Conservation (phyloP, 2,888 invertebrate genomes). For the Hirtodrosophila cameraria region DNA sequence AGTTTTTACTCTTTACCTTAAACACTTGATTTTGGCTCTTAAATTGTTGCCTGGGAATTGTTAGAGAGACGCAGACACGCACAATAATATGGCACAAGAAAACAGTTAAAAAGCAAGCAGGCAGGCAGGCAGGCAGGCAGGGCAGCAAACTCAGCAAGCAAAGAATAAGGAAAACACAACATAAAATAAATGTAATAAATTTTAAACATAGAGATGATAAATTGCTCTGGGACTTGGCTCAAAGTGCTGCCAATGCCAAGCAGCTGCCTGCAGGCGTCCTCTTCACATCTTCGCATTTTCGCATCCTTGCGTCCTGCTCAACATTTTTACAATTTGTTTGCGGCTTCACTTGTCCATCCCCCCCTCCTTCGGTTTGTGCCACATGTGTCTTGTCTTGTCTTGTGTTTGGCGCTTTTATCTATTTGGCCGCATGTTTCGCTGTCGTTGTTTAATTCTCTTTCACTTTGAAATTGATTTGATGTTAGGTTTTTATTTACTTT, state of each 20-base stretch:
- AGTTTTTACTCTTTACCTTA: conserved; percentile 47
- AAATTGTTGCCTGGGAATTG: conserved; percentile 65
- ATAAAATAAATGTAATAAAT: conserved; percentile 79
- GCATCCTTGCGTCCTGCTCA: conserved; percentile 15
- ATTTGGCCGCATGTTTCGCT: conserved; percentile 60
- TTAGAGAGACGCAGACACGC: conserved; percentile 49
- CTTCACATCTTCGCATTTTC: not conserved
- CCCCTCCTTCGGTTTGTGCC: conserved; percentile 17
- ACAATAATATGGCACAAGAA: conserved; percentile 52
- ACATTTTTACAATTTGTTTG: conserved; percentile 75
- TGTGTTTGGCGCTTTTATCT: conserved; percentile 52
- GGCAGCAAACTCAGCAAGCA: too few species aligned
- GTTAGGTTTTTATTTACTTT: conserved; percentile 40
- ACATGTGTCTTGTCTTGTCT: too few species aligned
- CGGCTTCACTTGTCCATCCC: conserved; percentile 61
- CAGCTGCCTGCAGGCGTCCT: conserved; percentile 29
- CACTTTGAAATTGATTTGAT: conserved; percentile 66
- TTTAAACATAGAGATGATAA: conserved; percentile 79
- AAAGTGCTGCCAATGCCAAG: conserved; percentile 68
- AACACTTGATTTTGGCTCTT: conserved; percentile 56
- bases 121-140: too few species aligned
- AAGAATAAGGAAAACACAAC: conserved; percentile 53
- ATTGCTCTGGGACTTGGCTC: conserved; percentile 74
- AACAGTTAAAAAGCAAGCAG: conserved; percentile 61
- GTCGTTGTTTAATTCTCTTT: conserved; percentile 68